Evolutionary conservation across 2,797 vertebrate genomes (phyloP).

Genomic region (Acridotheres tristis): DNA sequence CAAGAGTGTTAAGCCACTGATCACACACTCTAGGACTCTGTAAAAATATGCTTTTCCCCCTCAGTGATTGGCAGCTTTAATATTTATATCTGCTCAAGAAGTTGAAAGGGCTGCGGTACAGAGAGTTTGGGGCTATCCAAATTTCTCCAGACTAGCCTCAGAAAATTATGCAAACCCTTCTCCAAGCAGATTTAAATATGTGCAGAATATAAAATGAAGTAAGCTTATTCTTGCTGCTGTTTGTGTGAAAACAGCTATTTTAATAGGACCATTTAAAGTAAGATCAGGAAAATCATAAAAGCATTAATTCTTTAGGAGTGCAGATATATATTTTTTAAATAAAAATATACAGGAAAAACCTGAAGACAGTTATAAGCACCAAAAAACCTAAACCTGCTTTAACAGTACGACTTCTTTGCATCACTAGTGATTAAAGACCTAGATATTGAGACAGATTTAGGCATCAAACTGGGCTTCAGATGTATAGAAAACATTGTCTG

Average conservation of each 20-base stretch:
- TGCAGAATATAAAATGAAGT: background rate
- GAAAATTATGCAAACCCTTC: background rate
- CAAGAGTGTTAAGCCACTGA: background rate
- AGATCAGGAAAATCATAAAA: background rate
- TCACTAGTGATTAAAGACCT: background rate
- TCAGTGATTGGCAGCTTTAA: background rate
- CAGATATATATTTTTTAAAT: background rate
- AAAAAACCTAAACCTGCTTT: background rate
- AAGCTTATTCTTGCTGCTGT: background rate
- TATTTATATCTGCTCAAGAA: background rate
- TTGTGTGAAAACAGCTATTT: background rate
- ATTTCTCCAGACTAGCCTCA: background rate
- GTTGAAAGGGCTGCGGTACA: background rate
- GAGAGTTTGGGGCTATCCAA: background rate
- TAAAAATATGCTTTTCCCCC: background rate
- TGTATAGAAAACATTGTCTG: background rate
- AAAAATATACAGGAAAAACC: background rate
- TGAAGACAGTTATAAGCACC: background rate
- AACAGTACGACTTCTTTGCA: background rate
- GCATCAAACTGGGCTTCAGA: background rate
- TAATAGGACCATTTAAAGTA: background rate
- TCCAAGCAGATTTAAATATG: background rate
- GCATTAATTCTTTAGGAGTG: background rate
- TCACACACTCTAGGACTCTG: background rate
- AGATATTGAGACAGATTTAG: background rate